These are phyloP conservation scores for Stegodyphus dumicola DNA, from an alignment of 1,140 invertebrate genomes.

Conservation along the genomic window DNA sequence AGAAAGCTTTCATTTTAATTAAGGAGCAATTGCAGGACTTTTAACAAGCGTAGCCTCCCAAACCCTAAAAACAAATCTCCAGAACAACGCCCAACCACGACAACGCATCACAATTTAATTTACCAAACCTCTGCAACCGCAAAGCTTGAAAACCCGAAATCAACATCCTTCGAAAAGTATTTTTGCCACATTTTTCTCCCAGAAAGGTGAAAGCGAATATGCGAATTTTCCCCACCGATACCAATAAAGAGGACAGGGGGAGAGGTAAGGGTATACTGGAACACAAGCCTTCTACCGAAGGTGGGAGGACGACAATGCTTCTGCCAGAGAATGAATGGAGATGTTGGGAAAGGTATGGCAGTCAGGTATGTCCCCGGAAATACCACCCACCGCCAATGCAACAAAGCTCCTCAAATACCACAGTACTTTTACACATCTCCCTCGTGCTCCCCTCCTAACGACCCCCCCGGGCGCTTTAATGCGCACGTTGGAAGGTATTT, in stretches of 20 bases:
- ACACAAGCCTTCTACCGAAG: too few species aligned
- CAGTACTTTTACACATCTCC: neutral
- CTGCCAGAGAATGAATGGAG: neutral
- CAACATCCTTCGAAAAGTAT: slow-evolving; percentile 15
- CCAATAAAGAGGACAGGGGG: neutral
- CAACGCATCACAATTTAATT: slow-evolving; percentile 8
- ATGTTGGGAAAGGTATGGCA: neutral
- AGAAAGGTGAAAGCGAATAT: neutral
- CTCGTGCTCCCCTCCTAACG: neutral
- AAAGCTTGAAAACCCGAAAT: slow-evolving; percentile 9
- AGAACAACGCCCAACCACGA: neutral
- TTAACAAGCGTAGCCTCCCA: neutral
- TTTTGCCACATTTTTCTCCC: slow-evolving; percentile 31
- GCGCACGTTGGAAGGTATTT: neutral
- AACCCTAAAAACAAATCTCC: neutral
- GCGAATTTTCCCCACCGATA: slow-evolving; percentile 1
- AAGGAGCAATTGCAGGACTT: neutral
- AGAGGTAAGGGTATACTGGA: neutral
- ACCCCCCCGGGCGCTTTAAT: neutral
- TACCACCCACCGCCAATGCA: neutral
- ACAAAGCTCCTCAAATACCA: neutral
- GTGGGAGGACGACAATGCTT: too few species aligned
- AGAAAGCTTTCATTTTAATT: slow-evolving; percentile 4
- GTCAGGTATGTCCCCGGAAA: neutral
- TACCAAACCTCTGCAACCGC: slow-evolving; percentile 3